Base-by-base conservation (phyloP, 1,140 invertebrate species). In the Caenorhabditis brenneri region DNA sequence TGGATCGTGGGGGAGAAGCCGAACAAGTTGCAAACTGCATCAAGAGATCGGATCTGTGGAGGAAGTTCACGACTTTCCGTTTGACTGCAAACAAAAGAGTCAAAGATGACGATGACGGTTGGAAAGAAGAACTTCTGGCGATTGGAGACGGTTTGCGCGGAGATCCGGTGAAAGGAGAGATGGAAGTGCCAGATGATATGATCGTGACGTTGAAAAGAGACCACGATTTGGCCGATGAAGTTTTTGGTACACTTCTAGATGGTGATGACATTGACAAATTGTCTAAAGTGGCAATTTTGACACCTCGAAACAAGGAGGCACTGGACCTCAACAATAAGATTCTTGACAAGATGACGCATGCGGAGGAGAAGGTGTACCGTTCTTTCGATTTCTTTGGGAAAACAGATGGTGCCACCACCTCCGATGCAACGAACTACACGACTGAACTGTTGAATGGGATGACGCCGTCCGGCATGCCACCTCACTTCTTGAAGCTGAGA, bases 401-500 rank as follows among this genome's bases (percentile, higher is more conserved):
- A 9, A 22, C 19, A 42, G 42, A 24, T 46, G 42, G 42, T 12
- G 79, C 22, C 29, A 53, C 2, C 19, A 5, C 33, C 31, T 16
- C 33, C 15, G 78, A 79, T 48, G n/a, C 22, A 1, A 10, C 15
- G 2, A 29, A 36, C 31, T 31, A 36, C 9, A 6, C 53, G 9
- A 22, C 31, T 29, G 51, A 60, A 49, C 60, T 81, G 16, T 33
- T 81, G 48, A 55, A 81, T 24, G 15, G 27, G n/a, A 36, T 81
- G 80, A 83, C 81, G 27, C 84, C 81, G 19, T 74, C 58, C 4
- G 81, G 84, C 9, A 6, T 80, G 12, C 81, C 81, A 19, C 84
- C 46, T 9, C 81, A 85, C 29, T 15, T 12, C 0, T n/a, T n/a
- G n/a, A n/a, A n/a, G n/a, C n/a, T n/a, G n/a, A n/a, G n/a, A n/a